These are phyloP conservation scores for Philopedon plagiatum DNA, from an alignment of 2,888 invertebrate genomes.

Conservation along the genomic window DNA sequence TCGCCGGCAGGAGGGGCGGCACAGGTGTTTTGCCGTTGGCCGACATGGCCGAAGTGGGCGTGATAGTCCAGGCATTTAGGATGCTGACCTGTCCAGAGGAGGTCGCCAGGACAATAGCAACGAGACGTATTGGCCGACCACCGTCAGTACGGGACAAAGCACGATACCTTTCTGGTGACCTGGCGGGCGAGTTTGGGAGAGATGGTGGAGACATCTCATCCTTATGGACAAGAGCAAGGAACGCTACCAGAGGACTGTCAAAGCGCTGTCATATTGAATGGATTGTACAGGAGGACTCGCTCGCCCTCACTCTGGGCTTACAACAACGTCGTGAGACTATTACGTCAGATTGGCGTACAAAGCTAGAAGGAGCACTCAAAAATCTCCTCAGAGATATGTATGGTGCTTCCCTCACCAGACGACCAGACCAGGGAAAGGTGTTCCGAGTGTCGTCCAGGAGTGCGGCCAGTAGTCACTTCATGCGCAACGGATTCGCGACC, in stretches of 20 bases:
- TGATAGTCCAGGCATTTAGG: slow-evolving; percentile 57
- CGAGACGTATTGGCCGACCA: slow-evolving; percentile 32
- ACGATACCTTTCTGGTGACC: slow-evolving; percentile 48
- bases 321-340: not conserved
- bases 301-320: not conserved
- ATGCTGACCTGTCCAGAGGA: slow-evolving; percentile 56
- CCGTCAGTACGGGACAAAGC: slow-evolving; percentile 52
- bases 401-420: not conserved
- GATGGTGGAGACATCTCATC: slow-evolving; percentile 44
- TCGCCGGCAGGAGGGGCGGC: slow-evolving; percentile 55
- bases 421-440: slow-evolving; percentile 60
- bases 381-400: not conserved
- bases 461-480: slow-evolving; percentile 58
- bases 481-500: slow-evolving; percentile 46
- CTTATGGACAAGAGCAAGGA: slow-evolving; percentile 54
- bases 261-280: not conserved
- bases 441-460: slow-evolving; percentile 44
- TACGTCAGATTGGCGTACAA: not conserved
- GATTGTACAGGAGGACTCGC: not conserved
- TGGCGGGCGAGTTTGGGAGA: slow-evolving; percentile 50
- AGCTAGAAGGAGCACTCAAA: not conserved
- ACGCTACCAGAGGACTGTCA: slow-evolving; percentile 49
- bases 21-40: slow-evolving; percentile 59
- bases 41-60: slow-evolving; percentile 55
- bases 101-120: slow-evolving; percentile 13